Evolutionary conservation across 1,140 invertebrate genomes (phyloP).

Genomic region (Tigriopus japonicus): DNA sequence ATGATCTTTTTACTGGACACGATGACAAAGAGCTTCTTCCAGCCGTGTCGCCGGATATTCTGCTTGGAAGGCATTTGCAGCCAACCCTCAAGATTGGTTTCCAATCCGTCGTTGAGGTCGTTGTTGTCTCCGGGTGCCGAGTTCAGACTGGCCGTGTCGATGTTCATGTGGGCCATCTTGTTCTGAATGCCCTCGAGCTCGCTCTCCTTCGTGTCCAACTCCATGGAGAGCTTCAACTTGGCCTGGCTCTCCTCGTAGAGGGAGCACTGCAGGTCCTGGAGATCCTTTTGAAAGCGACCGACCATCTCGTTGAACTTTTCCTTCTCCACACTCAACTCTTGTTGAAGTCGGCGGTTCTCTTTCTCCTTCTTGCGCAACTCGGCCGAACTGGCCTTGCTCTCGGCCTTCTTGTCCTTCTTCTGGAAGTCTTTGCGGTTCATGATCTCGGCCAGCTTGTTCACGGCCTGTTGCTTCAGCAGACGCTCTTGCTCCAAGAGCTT

Average conservation of each 20-base stretch:
- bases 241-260: slow-evolving; percentile 44
- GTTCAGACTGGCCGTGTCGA: slow-evolving; percentile 71
- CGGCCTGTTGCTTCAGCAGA: slow-evolving; percentile 71
- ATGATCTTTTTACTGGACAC: slow-evolving; percentile 92
- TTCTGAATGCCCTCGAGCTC: slow-evolving; percentile 80
- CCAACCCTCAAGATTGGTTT: slow-evolving; percentile 80
- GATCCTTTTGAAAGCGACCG: slow-evolving; percentile 58
- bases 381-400: slow-evolving; percentile 38
- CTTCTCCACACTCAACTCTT: slow-evolving; percentile 80
- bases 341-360: slow-evolving; percentile 80
- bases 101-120: slow-evolving; percentile 22
- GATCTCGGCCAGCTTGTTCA: slow-evolving; percentile 90
- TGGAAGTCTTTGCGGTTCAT: slow-evolving; percentile 71
- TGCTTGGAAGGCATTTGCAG: slow-evolving; percentile 83
- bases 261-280: slow-evolving; percentile 58
- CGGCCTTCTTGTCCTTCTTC: slow-evolving; percentile 27
- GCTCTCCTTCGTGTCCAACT: slow-evolving; percentile 83
- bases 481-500: slow-evolving; percentile 74
- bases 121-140: slow-evolving; percentile 43
- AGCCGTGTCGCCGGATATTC: slow-evolving; percentile 83
- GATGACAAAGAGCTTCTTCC: slow-evolving; percentile 92
- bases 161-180: slow-evolving; percentile 47
- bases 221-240: slow-evolving; percentile 58
- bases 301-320: slow-evolving; percentile 78
- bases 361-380: slow-evolving; percentile 80